Evolutionary conservation across 2,797 vertebrate genomes (phyloP), one percentile per base, ranked within the genome.

Genomic region (Cuculus canorus): DNA sequence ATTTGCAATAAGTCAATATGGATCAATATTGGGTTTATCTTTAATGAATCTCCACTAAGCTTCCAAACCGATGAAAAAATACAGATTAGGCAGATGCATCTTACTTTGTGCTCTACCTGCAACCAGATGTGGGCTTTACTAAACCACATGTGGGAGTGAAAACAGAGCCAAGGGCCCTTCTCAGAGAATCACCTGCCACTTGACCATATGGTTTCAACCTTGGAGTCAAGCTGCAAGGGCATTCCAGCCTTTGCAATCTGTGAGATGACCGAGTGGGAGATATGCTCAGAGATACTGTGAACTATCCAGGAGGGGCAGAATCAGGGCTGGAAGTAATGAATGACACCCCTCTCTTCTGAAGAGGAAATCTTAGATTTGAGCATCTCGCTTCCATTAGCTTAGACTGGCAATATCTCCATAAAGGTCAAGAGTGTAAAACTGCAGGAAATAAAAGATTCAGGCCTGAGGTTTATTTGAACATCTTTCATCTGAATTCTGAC

Each of bases 201-300:
- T 86, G 54, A 95, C 96, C 97, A 97, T 97, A 98, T 98, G 97
- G 96, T 97, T 97, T 97, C 97, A 98, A 97, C 96, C 97, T 97
- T 97, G 97, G 97, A 97, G 97, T 93, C 92, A 88, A 96, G 97
- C 96, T 97, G 97, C 97, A 92, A 96, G 96, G 94, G 88, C 91
- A 72, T 93, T 95, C 95, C 92, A 59, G 88, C 95, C 95, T 97
- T 91, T 92, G 69, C 94, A 97, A 64, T 97, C 61, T 68, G 93
- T 15, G 3, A 94, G 94, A 65, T 96, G 92, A 97, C 96, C 37
- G 57, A 96, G 86, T 80, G 88, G 97, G 97, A 97, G 94, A 94
- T 33, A 23, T 56, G 60, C 88, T 96, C 90, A 91, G 91, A 97
- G 92, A 95, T 32, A 60, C 27, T 41, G 19, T 45, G 57, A 90